Conservation (phyloP, 2,888 invertebrate genomes). For the Lysandra coridon region DNA sequence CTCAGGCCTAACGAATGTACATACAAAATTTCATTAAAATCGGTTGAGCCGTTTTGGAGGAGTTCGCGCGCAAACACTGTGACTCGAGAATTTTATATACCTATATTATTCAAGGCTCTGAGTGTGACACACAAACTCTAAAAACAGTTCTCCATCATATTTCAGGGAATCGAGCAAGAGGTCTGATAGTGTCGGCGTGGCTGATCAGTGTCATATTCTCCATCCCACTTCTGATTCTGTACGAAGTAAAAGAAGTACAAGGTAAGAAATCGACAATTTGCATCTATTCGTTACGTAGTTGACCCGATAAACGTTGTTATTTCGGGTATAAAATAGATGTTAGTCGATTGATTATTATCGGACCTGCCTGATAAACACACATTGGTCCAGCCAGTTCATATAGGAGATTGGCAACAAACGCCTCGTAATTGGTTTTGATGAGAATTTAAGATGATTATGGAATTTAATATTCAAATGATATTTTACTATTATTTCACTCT, state of each 20-base stretch:
- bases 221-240: conserved; percentile 88
- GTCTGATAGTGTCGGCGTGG: conserved; percentile 91
- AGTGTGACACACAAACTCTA: too few relatives aligned
- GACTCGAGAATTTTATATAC: too few relatives aligned
- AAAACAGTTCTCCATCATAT: conserved; percentile 38
- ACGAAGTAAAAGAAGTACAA: conserved; percentile 89
- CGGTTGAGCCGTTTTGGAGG: too few relatives aligned
- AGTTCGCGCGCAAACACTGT: too few relatives aligned
- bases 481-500: background rate
- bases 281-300: too few relatives aligned
- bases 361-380: too few relatives aligned
- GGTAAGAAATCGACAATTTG: conserved; percentile 62
- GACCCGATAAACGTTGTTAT: too few relatives aligned
- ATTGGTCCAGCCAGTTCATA: background rate
- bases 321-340: too few relatives aligned
- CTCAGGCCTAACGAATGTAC: too few relatives aligned
- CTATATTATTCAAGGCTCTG: too few relatives aligned
- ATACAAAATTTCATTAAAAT: too few relatives aligned
- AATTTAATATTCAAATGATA: background rate
- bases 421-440: background rate
- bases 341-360: too few relatives aligned
- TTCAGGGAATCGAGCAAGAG: conserved; percentile 91
- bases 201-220: conserved; percentile 90
- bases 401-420: background rate
- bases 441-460: background rate